A percentile compares a stretch with the other conserved stretches of the same genome.
Conservation (phyloP, 2,888 invertebrate genomes). For the Empis livida region DNA sequence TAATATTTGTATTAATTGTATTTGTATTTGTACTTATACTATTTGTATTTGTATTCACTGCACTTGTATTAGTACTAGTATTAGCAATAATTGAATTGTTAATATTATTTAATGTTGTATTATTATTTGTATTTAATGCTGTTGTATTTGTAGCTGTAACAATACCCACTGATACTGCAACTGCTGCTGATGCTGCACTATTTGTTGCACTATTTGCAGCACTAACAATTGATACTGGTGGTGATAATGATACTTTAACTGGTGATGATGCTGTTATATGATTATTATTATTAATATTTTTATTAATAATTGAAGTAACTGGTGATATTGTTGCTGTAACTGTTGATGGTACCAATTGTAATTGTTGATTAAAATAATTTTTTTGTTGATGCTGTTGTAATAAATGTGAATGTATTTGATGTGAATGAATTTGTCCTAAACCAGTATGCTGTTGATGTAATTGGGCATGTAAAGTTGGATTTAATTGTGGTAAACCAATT, state of each 20-base stretch:
- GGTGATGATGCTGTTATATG: constrained; percentile 12
- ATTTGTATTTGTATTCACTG: constrained; percentile 9
- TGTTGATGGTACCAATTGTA: constrained; percentile 29
- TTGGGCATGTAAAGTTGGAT: constrained; percentile 35
- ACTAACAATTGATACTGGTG: constrained; percentile 1
- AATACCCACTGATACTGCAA: constrained; percentile 11
- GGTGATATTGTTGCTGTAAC: constrained; percentile 13
- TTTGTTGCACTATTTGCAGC: constrained; percentile 11
- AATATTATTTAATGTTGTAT: background rate
- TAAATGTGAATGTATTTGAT: constrained; percentile 11
- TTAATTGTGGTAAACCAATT: constrained; percentile 30
- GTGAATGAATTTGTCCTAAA: constrained; percentile 1
- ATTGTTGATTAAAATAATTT: constrained; percentile 13
- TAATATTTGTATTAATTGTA: constrained; percentile 9
- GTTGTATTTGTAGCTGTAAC: constrained; percentile 16
- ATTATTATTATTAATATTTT: constrained; percentile 1
- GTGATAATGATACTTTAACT: constrained; percentile 4
- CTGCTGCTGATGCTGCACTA: constrained; percentile 23
- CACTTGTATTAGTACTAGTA: constrained; percentile 12
- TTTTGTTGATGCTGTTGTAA: constrained; percentile 24
- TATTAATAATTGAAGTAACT: constrained; percentile 9
- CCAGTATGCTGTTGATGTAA: constrained; percentile 8
- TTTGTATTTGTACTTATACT: constrained; percentile 11
- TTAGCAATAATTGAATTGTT: constrained; percentile 10
- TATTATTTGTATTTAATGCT: constrained; percentile 15